Conservation (phyloP, 2,888 invertebrate species). For the Sipunculus nudus region DNA sequence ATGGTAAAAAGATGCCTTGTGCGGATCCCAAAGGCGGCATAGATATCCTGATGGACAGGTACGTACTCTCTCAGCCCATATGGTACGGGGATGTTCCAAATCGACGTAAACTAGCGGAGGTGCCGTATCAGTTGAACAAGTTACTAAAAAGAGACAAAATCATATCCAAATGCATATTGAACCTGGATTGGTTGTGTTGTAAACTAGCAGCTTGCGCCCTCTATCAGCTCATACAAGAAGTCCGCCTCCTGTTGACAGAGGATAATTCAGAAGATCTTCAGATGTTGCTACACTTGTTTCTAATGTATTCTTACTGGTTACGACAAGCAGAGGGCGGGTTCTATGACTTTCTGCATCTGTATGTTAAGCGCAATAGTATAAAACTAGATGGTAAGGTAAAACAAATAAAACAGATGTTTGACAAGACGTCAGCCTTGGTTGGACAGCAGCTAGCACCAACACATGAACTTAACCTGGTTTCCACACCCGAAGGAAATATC, state of each 20-base stretch:
- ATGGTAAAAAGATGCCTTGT: background rate
- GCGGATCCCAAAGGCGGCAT: background rate
- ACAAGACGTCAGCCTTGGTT: no score
- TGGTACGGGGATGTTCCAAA: conserved; percentile 69
- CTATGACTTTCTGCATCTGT: no score
- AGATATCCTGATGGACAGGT: conserved; percentile 1
- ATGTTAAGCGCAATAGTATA: no score
- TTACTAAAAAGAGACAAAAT: conserved; percentile 35
- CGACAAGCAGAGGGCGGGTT: no score
- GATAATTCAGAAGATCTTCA: no score
- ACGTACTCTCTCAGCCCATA: background rate
- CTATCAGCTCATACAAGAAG: conserved; percentile 7
- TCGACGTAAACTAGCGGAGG: conserved; percentile 79
- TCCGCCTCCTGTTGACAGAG: background rate
- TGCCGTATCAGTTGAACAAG: conserved; percentile 79
- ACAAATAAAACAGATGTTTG: no score
- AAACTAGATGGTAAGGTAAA: no score
- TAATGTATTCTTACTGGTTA: no score
- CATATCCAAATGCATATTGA: conserved; percentile 12
- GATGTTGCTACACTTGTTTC: no score
- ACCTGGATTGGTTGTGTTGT: conserved; percentile 12
- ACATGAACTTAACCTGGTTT: no score
- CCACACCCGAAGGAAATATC: no score
- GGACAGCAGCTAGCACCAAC: no score
- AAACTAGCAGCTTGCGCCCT: conserved; percentile 11